Evolutionary conservation across 2,888 invertebrate species (phyloP).

Genomic region (Apamea anceps): DNA sequence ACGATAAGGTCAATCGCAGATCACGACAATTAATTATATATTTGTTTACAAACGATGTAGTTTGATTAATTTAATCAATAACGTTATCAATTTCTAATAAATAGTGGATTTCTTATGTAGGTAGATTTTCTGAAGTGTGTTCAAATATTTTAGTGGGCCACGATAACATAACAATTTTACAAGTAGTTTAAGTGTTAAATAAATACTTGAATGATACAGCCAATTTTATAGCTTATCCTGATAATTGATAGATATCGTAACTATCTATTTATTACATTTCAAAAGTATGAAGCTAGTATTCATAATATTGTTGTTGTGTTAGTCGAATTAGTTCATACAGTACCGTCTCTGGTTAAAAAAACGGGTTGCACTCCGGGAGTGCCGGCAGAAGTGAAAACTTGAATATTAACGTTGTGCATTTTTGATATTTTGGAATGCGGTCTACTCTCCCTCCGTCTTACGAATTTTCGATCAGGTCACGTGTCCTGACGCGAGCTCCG

Average conservation of each 20-base stretch:
- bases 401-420: too few relatives aligned
- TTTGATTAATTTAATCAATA: conserved; percentile 31
- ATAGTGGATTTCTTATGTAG: not conserved
- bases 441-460: too few relatives aligned
- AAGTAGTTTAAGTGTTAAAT: conserved; percentile 14
- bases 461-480: too few relatives aligned
- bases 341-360: not conserved
- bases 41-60: conserved; percentile 30
- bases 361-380: too few relatives aligned
- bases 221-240: not conserved
- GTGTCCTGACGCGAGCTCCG: too few relatives aligned
- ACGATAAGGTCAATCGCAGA: conserved; percentile 17
- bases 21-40: conserved; percentile 20
- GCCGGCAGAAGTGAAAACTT: too few relatives aligned
- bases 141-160: conserved; percentile 5
- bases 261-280: not conserved
- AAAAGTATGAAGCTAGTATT: not conserved
- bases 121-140: conserved; percentile 1
- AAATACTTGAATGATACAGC: not conserved
- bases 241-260: conserved; percentile 11
- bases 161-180: conserved; percentile 18
- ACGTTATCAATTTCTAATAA: conserved; percentile 23
- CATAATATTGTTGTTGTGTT: not conserved
- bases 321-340: not conserved
- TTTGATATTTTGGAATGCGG: too few relatives aligned